These are phyloP conservation scores for Phalanger gymnotis DNA, from an alignment of 2,797 vertebrate species.

Conservation along the genomic window DNA sequence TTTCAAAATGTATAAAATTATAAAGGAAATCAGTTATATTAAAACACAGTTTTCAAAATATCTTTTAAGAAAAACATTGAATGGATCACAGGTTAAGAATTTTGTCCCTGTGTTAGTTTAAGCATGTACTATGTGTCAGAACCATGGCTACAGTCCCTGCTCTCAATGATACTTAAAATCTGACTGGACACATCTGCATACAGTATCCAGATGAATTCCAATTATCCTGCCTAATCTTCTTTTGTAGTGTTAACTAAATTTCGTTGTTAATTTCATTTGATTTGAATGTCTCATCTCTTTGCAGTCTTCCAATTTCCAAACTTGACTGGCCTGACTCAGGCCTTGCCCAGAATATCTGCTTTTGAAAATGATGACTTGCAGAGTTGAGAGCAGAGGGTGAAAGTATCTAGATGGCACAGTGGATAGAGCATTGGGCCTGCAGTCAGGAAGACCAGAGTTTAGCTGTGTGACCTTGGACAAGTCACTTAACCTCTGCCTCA, in stretches of 20 bases:
- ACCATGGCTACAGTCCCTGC: neutral
- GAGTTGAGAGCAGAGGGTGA: no score
- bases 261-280: neutral
- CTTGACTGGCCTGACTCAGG: neutral
- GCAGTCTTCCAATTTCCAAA: neutral
- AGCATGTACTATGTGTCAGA: neutral
- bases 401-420: no score
- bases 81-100: neutral
- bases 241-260: neutral
- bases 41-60: neutral
- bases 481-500: neutral
- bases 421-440: no score
- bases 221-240: neutral
- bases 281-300: neutral
- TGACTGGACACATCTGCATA: neutral
- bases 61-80: neutral
- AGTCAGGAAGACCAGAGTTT: no score
- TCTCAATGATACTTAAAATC: neutral
- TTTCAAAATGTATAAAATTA: neutral
- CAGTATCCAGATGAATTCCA: neutral
- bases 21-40: neutral
- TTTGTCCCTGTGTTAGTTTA: neutral
- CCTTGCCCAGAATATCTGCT: neutral
- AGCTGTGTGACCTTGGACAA: no score
- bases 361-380: neutral